Evolutionary conservation across 2,888 invertebrate genomes (phyloP).

Genomic region (Sussaba pulchella): DNA sequence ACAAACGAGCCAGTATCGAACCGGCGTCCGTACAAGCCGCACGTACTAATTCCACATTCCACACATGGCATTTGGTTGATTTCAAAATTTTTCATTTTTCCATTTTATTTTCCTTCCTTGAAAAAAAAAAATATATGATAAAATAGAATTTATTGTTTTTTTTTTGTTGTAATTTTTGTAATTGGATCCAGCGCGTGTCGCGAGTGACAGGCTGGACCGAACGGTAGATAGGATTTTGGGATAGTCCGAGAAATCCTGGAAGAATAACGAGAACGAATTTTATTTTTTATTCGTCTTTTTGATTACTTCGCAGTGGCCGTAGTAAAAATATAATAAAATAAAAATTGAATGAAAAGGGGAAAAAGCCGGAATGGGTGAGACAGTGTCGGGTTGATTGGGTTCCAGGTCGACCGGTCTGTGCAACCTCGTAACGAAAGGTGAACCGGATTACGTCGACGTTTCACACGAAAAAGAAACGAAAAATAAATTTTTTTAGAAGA

Average conservation of each 20-base stretch:
- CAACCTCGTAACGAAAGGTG: conserved; percentile 17
- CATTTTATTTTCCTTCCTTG: not conserved
- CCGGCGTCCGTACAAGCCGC: conserved; percentile 79
- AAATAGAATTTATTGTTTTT: no score
- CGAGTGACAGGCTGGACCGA: not conserved
- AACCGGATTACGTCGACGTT: conserved; percentile 2
- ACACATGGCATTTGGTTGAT: conserved; percentile 72
- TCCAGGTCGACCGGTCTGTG: not conserved
- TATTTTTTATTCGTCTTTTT: not conserved
- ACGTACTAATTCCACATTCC: conserved; percentile 74
- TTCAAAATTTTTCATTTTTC: conserved; percentile 24
- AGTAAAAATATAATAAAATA: not conserved
- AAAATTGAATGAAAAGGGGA: conserved; percentile 5
- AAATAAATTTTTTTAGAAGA: not conserved
- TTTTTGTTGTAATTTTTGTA: no score
- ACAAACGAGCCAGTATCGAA: conserved; percentile 82
- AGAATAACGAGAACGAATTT: not conserved
- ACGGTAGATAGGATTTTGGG: not conserved
- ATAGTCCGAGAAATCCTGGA: not conserved
- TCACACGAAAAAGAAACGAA: not conserved
- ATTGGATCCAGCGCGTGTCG: not conserved
- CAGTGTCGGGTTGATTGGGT: conserved; percentile 50
- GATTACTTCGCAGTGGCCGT: not conserved
- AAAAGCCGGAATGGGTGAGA: conserved; percentile 32
- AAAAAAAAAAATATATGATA: not conserved